Conservation (phyloP, 2,113 vertebrate species). For the Nansenia antarctica region DNA sequence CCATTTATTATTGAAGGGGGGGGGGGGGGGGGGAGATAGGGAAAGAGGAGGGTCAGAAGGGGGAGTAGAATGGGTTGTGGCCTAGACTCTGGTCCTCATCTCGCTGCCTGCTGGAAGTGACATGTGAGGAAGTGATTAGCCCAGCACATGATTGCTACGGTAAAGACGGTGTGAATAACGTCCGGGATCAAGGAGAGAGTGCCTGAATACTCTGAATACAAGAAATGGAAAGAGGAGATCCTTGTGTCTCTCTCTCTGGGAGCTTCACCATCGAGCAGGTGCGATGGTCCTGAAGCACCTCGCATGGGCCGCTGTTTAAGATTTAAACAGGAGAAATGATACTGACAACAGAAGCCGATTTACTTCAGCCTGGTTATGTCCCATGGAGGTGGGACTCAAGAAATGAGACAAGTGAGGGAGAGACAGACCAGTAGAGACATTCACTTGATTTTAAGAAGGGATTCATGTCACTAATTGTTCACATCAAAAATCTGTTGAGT, state of each 20-base stretch:
- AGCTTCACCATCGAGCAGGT: not conserved
- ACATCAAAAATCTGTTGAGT: too few relatives aligned
- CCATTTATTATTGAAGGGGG: constrained; percentile 81
- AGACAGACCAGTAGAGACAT: not conserved
- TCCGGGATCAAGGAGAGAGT: not conserved
- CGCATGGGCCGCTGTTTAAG: constrained; percentile 22
- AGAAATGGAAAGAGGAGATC: not conserved
- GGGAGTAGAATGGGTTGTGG: constrained; percentile 18
- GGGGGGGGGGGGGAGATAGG: constrained; percentile 73
- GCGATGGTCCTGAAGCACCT: not conserved
- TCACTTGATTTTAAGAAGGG: not conserved
- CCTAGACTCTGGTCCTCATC: constrained; percentile 25
- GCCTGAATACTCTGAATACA: not conserved
- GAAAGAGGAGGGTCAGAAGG: constrained; percentile 65
- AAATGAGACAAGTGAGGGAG: not conserved
- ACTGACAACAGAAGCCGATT: constrained; percentile 24
- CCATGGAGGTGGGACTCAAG: not conserved
- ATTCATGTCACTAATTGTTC: not conserved
- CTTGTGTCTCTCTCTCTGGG: not conserved
- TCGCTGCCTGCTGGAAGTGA: constrained; percentile 24
- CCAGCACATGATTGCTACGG: constrained; percentile 12
- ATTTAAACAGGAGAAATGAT: constrained; percentile 42
- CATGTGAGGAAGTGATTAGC: constrained; percentile 20
- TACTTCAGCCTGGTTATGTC: too few relatives aligned
- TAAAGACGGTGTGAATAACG: constrained; percentile 11